phyloP scores from a whole-genome alignment of 2,797 vertebrate genomes.

The Cichlasoma orientale region DNA sequence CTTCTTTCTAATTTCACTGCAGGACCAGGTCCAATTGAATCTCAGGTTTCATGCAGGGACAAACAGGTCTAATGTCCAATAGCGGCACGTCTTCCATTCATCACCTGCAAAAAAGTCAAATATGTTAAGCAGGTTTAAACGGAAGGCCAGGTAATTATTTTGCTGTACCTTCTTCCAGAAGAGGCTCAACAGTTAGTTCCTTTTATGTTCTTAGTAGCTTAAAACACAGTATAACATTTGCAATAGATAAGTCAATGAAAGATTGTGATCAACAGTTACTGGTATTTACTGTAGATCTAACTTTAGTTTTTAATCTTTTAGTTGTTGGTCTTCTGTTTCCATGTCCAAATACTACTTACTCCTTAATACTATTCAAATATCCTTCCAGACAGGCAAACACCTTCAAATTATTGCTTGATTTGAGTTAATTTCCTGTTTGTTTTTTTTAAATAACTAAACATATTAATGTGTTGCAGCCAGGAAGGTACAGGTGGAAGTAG shows the following conservation, averaged over 20 bases:
- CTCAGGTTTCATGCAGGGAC: slow-evolving; percentile 54
- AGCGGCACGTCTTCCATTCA: slow-evolving; percentile 60
- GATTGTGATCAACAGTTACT: neutral
- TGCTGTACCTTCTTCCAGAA: neutral
- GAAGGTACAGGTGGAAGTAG: neutral
- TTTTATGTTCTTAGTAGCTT: neutral
- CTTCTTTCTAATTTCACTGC: slow-evolving; percentile 56
- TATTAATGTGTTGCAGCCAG: neutral
- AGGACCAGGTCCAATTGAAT: slow-evolving; percentile 59
- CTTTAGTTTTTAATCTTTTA: too few species aligned
- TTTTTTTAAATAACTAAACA: neutral
- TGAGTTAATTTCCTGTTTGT: neutral
- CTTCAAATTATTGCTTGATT: neutral
- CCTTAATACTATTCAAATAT: neutral
- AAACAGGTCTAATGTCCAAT: slow-evolving; percentile 64
- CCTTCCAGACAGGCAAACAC: neutral
- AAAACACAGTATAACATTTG: neutral
- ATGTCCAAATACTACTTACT: neutral
- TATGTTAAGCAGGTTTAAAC: slow-evolving; percentile 44
- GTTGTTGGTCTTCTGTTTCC: too few species aligned
- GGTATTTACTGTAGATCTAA: too few species aligned
- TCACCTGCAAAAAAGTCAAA: slow-evolving; percentile 72
- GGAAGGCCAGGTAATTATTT: slow-evolving; percentile 8
- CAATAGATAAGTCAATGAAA: neutral
- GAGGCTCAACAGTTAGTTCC: neutral